These are phyloP conservation scores for Bagarius yarrelli DNA, from an alignment of 2,113 vertebrate species.

Conservation along the genomic window DNA sequence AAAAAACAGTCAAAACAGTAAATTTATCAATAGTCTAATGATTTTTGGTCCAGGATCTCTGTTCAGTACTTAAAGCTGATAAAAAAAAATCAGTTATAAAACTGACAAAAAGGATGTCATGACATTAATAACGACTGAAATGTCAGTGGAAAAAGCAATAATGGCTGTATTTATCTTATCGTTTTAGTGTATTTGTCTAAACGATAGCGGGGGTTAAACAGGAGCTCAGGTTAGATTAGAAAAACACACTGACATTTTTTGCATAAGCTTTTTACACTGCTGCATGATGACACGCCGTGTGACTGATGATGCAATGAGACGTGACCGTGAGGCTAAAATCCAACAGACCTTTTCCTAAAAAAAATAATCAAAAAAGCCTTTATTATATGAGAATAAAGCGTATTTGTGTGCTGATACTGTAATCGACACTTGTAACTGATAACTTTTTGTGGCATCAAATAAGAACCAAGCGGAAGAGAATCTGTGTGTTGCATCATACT, in stretches of 20 bases:
- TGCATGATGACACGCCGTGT: not conserved
- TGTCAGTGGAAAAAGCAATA: not conserved
- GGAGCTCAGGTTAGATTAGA: constrained; percentile 8
- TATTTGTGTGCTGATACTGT: not conserved
- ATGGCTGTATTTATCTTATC: not conserved
- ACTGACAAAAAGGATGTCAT: not conserved
- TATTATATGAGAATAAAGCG: not conserved
- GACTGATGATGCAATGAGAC: not conserved
- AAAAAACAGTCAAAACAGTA: not conserved
- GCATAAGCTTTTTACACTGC: not conserved
- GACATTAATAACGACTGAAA: not conserved
- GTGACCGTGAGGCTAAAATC: not conserved
- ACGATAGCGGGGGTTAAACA: not conserved
- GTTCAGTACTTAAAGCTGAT: not conserved
- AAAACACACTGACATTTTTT: constrained; percentile 6
- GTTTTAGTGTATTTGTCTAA: constrained; percentile 10
- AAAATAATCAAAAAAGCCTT: not conserved
- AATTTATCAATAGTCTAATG: too few species aligned
- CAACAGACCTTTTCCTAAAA: not conserved
- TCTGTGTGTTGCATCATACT: not conserved
- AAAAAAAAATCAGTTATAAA: not conserved
- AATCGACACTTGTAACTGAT: not conserved
- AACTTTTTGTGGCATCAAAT: not conserved
- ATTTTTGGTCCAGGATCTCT: not conserved
- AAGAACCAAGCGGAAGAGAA: not conserved